Base-by-base conservation (phyloP, 2,113 vertebrate genomes). In the Silurus meridionalis region DNA sequence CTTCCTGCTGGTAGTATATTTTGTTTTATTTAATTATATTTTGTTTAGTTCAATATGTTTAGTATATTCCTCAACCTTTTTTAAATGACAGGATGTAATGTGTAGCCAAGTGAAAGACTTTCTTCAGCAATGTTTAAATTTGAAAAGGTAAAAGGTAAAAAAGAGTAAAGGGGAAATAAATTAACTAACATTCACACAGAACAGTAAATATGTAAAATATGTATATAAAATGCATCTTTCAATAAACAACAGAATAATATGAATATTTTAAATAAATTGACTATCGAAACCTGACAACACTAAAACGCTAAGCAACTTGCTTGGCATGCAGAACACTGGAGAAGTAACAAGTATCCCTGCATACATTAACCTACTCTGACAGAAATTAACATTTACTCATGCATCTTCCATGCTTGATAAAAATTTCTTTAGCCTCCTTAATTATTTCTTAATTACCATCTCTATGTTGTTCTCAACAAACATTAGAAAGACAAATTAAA, bases 131-230 rank as follows among this genome's bases (percentile, higher is more conserved):
- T 7, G 28, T 37, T 46, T 69, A 46, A 3, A 69, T 69, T 69
- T 69, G 25, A 19, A 52, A 37, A 37, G 28, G 28, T 37, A 95
- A 96, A 97, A 96, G 95, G 28, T 37, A 94, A 90, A 85, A 87
- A 91, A 89, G 50, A 69, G 60, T 87, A 86, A 87, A 82, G 69
- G 88, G 81, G 86, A 69, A 28, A 74, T 71, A 15, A 37, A 48
- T 37, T 97, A 97, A 97, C 98, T 97, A 97, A 97, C 95, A 97
- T 98, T 97, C 23, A 66, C n/a, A 94, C 94, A 93, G 94, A 95
- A 94, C 95, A 94, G 97, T 97, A 97, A 97, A 96, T 97, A 95
- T 96, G 95, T 96, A 94, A 93, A 95, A 97, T 96, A 96, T 97
- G 95, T 96, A 95, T 95, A 94, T 93, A 95, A 97, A 96, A 97